Conservation (phyloP, 2,113 vertebrate species). For the Budorcas taxicolor region DNA sequence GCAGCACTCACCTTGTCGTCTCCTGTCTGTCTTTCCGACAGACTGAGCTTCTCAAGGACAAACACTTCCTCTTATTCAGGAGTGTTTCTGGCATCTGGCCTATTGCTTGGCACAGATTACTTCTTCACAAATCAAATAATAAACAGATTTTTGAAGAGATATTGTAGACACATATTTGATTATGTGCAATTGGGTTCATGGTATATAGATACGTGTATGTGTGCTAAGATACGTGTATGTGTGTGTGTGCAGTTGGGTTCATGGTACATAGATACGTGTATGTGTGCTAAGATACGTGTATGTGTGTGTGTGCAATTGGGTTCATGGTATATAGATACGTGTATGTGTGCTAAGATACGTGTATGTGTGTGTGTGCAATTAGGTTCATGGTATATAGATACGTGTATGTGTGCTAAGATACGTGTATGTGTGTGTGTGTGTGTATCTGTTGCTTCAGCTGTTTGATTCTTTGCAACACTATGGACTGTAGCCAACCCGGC, state of each 20-base stretch:
- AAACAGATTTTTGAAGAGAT: not conserved
- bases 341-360: not conserved
- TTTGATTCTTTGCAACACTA: not conserved
- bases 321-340: not conserved
- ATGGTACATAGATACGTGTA: not conserved
- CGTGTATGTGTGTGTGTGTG: too few species aligned
- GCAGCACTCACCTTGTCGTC: not conserved
- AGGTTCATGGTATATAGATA: not conserved
- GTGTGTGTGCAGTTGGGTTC: not conserved
- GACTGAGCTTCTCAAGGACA: fast-evolving
- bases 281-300: not conserved
- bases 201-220: not conserved
- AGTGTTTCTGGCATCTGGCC: not conserved
- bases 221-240: not conserved
- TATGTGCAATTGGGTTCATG: not conserved
- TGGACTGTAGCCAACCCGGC: not conserved
- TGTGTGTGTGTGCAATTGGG: not conserved
- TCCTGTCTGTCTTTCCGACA: not conserved
- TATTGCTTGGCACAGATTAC: not conserved
- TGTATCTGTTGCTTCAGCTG: not conserved
- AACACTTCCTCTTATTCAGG: not conserved
- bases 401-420: not conserved
- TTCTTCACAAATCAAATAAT: not conserved
- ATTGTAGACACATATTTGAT: too few species aligned
- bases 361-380: not conserved